Conservation (phyloP, 2,113 vertebrate genomes). For the Oreochromis niloticus region DNA sequence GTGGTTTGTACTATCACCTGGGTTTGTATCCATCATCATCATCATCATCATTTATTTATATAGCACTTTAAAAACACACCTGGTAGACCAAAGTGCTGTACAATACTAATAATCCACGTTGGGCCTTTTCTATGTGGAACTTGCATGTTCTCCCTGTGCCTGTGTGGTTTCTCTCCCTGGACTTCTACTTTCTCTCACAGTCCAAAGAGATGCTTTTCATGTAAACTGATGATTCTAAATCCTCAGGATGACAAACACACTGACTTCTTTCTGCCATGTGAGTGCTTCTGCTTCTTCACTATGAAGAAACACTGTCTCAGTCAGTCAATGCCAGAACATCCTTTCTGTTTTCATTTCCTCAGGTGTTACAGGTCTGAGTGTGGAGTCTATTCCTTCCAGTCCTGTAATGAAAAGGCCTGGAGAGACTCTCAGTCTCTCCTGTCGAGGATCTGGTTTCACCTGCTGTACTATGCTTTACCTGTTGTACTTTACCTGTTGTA, state of each 20-base stretch:
- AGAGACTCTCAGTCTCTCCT: background rate
- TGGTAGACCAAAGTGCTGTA: no score
- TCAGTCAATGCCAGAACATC: no score
- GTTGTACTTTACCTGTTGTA: background rate
- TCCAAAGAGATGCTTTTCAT: background rate
- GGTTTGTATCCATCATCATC: no score
- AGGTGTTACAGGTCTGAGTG: no score
- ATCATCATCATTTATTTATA: no score
- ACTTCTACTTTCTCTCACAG: rapidly evolving
- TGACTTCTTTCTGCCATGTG: background rate
- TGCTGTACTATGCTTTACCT: background rate
- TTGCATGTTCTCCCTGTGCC: background rate
- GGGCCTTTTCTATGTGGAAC: background rate
- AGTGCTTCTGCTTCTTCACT: background rate
- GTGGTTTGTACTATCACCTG: background rate
- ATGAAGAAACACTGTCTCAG: background rate
- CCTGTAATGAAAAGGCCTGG: no score
- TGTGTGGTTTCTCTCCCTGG: background rate
- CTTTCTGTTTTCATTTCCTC: no score
- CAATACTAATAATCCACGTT: background rate
- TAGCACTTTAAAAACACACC: no score
- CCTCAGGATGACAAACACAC: rapidly evolving
- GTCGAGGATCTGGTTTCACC: background rate
- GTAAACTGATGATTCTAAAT: background rate
- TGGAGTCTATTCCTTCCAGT: no score